These are phyloP conservation scores for Ephestia elutella DNA, from an alignment of 1,140 invertebrate species.

Conservation along the genomic window DNA sequence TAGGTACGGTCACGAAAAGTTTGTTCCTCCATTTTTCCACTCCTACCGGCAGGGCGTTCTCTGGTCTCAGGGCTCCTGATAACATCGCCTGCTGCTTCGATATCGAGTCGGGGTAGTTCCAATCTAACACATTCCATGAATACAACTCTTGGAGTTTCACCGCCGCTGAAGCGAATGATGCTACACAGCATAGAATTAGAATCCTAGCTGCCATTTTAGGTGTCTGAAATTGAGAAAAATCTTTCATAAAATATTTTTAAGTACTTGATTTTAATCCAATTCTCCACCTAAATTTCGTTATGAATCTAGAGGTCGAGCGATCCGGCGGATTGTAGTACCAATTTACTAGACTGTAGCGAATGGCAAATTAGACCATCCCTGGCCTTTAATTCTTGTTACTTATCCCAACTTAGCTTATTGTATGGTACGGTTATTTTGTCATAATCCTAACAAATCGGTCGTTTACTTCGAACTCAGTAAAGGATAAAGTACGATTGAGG, in stretches of 20 bases:
- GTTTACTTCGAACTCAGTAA: no score
- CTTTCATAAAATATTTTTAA: constrained; percentile 2
- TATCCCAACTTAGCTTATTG: no score
- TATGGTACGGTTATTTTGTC: no score
- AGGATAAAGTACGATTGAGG: no score
- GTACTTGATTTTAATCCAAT: no score
- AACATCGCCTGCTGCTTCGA: constrained; percentile 77
- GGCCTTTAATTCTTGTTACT: no score
- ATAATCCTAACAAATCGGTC: no score
- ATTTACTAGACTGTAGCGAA: no score
- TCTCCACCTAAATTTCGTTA: no score
- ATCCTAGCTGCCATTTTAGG: constrained; percentile 38
- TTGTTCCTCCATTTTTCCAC: constrained; percentile 86
- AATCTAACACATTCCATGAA: constrained; percentile 84
- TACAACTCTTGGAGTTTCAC: constrained; percentile 80
- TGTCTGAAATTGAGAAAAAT: constrained; percentile 14
- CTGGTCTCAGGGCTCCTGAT: constrained; percentile 79
- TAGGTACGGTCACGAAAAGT: constrained; percentile 84
- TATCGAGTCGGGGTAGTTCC: constrained; percentile 78
- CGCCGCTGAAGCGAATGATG: constrained; percentile 53
- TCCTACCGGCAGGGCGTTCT: constrained; percentile 85
- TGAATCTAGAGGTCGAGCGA: no score
- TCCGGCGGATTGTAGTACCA: no score
- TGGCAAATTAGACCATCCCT: no score
- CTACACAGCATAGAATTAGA: constrained; percentile 37